Base-by-base conservation (phyloP, 2,113 vertebrate species). In the Mustela nigripes region DNA sequence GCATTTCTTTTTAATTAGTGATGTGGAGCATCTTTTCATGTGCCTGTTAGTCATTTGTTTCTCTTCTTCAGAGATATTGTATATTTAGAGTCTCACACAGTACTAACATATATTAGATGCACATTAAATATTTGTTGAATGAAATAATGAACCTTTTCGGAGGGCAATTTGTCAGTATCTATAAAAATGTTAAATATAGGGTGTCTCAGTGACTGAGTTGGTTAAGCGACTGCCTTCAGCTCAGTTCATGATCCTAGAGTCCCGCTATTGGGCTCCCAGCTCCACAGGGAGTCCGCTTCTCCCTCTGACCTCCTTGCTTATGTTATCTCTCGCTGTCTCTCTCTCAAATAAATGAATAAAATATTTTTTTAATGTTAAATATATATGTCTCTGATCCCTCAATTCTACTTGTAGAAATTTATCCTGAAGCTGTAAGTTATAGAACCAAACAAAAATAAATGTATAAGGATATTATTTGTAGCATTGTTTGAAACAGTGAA, bases 401-500 rank as follows among this genome's bases (percentile, higher is more conserved):
- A 50, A 4, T 79, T 90, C 39, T 85, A 85, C 21, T 84, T 94
- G 11, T 63, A 83, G 33, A 83, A 88, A 95, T 88, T 92, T 73
- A 92, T 76, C 45, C 67, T 78, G 39, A 92, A 81, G 33, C 53
- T 96, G 10, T 78, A 89, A 89, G 79, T 84, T 90, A 87, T 22
- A 96, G 14, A 88, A 87, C 45, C 45, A 91, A 87, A 91, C 24
- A 87, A 81, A 82, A 88, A 50, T 89, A 93, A 95, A 36, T 42
- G 21, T 71, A 79, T n/a, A 85, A 71, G 80, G 45, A n/a, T 87
- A 63, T 91, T 82, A 91, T 79, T 91, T 78, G 48, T 56, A 88
- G 58, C 11, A 18, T 88, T 36, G 15, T 94, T 94, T 89, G 69
- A 97, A 94, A 89, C 94, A 91, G 60, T 91, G 31, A 91, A 82